A percentile compares a stretch with the other conserved stretches of the same genome.
These are phyloP conservation scores for Aramus guarauna DNA, from an alignment of 2,113 vertebrate species.

Conservation along the genomic window DNA sequence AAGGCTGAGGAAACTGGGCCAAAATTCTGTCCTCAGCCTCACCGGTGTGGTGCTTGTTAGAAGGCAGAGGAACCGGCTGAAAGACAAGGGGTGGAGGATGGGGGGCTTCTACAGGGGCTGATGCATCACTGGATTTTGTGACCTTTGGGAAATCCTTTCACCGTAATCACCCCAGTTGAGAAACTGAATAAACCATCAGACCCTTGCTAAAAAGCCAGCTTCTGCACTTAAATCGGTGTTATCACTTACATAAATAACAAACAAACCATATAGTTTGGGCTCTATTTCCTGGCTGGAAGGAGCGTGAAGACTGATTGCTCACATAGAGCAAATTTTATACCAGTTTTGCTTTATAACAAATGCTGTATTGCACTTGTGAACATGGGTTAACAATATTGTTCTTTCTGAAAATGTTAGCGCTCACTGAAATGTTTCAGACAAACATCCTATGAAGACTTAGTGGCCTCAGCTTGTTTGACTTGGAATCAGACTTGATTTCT, in stretches of 20 bases:
- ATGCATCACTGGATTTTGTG: background rate
- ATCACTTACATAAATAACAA: constrained; percentile 42
- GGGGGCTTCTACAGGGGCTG: background rate
- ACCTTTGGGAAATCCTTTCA: background rate
- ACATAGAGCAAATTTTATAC: constrained; percentile 25
- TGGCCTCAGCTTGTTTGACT: constrained; percentile 70
- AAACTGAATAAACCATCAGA: background rate
- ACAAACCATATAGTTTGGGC: background rate
- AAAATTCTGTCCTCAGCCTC: constrained; percentile 52
- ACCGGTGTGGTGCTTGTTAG: background rate
- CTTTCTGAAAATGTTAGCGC: constrained; percentile 55
- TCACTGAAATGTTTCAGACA: constrained; percentile 69
- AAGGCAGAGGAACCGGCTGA: background rate
- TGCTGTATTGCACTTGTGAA: constrained; percentile 19
- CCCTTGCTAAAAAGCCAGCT: background rate
- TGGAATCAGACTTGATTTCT: constrained; percentile 67
- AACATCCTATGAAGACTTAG: constrained; percentile 67
- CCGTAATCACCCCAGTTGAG: background rate
- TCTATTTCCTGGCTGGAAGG: constrained; percentile 61
- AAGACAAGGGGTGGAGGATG: background rate
- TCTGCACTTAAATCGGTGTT: background rate
- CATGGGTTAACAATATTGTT: constrained; percentile 51
- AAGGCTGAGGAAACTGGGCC: background rate
- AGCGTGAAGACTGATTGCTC: constrained; percentile 63
- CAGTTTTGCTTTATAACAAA: constrained; percentile 7